Base-by-base conservation (phyloP, 2,888 invertebrate species). In the Halocaridina rubra region DNA sequence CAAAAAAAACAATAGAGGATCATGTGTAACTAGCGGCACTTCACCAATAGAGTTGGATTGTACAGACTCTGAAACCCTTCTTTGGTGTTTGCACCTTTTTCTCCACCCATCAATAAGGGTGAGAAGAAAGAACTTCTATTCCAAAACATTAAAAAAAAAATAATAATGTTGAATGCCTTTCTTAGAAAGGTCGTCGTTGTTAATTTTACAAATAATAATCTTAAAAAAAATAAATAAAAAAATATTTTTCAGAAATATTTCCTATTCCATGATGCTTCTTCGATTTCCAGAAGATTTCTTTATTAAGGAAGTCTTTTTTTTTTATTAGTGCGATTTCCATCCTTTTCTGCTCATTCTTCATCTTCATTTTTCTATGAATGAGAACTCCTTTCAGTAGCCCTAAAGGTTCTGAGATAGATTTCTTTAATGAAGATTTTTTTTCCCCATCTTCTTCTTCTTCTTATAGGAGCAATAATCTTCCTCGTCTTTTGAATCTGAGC, bases 401-500 rank as follows among this genome's bases (percentile, higher is more conserved):
- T 3, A 29, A 53, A 24, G 24, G 7, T 33, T 72, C 39, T 22
- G 33, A 72, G 72, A 8, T 39, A 22, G 22, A 33, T 22, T 2
- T 72, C 7, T 72, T 24, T 16, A 30, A 71, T 10, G n/a, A 2
- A 71, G 46, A 22, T 46, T 33, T 16, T 30, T 59, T 0, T 7
- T 19, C 24, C 24, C 29, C 19, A 27, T 22, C 19, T 32, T 76
- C 30, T 19, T 61, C 27, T 16, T 19, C 59, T 59, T 13, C 29
- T 76, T 29, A 32, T 46, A 24, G 59, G 75, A 30, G 75, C 81
- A 81, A 81, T 81, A 71, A 78, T 61, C 82, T 61, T 46, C 57
- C 57, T 30, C 82, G 82, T 78, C 77, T 72, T 78, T 77, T 82
- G 82, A 27, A 8, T 39, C 82, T 82, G 82, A 82, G 82, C 82